Evolutionary conservation across 1,140 invertebrate genomes (phyloP), one percentile per base, ranked within the genome.

Genomic region (Panagrolaimus sp.): DNA sequence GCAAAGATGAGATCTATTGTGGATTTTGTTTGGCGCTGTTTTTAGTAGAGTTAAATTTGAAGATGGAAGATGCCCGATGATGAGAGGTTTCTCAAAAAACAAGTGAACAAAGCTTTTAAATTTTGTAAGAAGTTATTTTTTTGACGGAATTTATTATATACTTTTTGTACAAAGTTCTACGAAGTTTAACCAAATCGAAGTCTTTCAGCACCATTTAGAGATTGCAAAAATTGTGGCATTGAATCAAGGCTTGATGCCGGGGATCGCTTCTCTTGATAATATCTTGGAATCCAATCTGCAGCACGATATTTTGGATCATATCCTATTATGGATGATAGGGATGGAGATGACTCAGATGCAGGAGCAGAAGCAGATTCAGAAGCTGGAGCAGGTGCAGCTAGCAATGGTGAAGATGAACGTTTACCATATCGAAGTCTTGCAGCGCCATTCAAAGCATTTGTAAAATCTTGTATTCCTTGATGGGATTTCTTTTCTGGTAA

Each of bases 191-290:
- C 51, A 27, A 57, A 57, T 57, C 51, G 11, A 20, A 57, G 51
- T 57, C 51, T 57, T 57, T 57, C 51, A 27, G 51, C 51, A 20
- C 51, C 51, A 57, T 57, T 57, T 20, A 57, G n/a, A 4, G 51
- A 57, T 27, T 57, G 9, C 51, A 57, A 20, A 27, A 57, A 57
- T 16, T 57, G 51, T n/a, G 51, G 51, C 51, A 57, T 57, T n/a
- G 51, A 25, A 11, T 57, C 27, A 27, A 25, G 20, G 51, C 14
- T 11, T 27, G 51, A 57, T 2, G 31, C 31, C 2, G 51, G 51
- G 51, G 51, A 20, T 11, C 51, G 51, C n/a, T 57, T 38, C 20
- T 11, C 11, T 57, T 27, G 51, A 20, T 57, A 25, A 27, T 27
- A 57, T 20, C 51, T 27, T 57, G 51, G 51, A 57, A 57, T 25